These are phyloP conservation scores for Cynocephalus volans DNA, from an alignment of 2,113 vertebrate species.

Conservation along the genomic window DNA sequence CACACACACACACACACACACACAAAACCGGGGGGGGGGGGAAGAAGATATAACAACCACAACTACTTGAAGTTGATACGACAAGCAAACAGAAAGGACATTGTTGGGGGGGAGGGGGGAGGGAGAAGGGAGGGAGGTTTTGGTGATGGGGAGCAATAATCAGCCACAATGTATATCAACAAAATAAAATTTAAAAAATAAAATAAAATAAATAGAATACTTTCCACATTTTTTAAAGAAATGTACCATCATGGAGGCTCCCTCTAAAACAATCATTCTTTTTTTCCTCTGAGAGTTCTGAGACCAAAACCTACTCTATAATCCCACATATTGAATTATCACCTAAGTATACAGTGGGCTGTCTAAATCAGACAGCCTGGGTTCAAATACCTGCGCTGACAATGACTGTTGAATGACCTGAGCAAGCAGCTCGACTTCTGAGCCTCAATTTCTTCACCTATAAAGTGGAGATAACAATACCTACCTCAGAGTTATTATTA, in stretches of 20 bases:
- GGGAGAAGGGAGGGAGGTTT: too few relatives aligned
- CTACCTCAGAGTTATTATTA: slow-evolving; percentile 43
- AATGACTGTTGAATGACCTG: neutral
- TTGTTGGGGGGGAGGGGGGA: too few relatives aligned
- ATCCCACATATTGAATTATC: neutral
- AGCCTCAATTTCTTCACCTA: slow-evolving; percentile 8
- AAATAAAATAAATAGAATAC: too few relatives aligned
- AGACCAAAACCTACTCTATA: neutral
- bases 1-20: too few relatives aligned
- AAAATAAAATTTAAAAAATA: too few relatives aligned
- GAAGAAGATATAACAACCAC: too few relatives aligned
- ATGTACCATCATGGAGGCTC: neutral
- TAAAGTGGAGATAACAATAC: neutral
- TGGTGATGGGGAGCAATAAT: too few relatives aligned
- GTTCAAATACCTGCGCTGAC: slow-evolving; percentile 32
- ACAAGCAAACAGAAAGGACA: too few relatives aligned
- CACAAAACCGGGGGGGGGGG: too few relatives aligned
- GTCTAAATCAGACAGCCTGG: neutral
- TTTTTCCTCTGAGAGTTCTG: neutral
- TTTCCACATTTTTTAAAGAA: slow-evolving; percentile 48
- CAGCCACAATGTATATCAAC: too few relatives aligned
- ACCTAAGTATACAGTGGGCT: neutral
- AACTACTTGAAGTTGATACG: too few relatives aligned
- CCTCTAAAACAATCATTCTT: neutral
- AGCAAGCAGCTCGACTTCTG: neutral